Base-by-base conservation (phyloP, 1,140 invertebrate species). In the Pseudomyrmex gracilis region DNA sequence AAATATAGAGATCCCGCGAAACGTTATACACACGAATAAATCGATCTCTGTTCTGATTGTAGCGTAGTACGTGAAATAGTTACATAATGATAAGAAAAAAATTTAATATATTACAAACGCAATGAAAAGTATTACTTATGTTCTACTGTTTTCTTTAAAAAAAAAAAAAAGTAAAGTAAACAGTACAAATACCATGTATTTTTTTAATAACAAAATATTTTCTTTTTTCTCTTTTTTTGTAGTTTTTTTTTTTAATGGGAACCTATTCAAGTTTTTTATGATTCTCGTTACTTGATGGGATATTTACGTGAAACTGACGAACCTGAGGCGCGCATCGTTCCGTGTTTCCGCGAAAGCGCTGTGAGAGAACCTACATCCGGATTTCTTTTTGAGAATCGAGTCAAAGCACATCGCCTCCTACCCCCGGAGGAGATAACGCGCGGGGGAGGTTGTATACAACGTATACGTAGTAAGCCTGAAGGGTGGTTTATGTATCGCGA, bases 401-500 rank as follows among this genome's bases (percentile, higher is more conserved):
- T 15, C 57, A 51, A 47, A 15, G 77, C 34, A 74, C 87, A 73
- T 86, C 85, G 87, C 82, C 34, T 34, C 34, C 34, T 34, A n/a
- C 7, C 34, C 55, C 63, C 58, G 68, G 68, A n/a, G n/a, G n/a
- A 85, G 88, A 89, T 85, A 86, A 68, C 84, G 83, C 66, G 63
- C 45, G 76, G 76, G 55, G 57, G 76, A 49, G 53, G 55, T 57
- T 73, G 63, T 85, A 76, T 76, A 85, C 63, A 84, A 92, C 90
- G 89, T 90, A 87, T 90, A 90, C 78, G 86, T 92, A 58, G 91
- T 93, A 93, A 93, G 93, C 92, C 87, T 90, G 92, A 94, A 94
- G 94, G 93, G 93, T 94, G 93, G 92, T 94, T 94, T 94, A 94
- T 94, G 93, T 94, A 94, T 94, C 93, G 93, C 90, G 89, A 74